Conservation (phyloP, 1,140 invertebrate species). For the Wiebesia pumilae region DNA sequence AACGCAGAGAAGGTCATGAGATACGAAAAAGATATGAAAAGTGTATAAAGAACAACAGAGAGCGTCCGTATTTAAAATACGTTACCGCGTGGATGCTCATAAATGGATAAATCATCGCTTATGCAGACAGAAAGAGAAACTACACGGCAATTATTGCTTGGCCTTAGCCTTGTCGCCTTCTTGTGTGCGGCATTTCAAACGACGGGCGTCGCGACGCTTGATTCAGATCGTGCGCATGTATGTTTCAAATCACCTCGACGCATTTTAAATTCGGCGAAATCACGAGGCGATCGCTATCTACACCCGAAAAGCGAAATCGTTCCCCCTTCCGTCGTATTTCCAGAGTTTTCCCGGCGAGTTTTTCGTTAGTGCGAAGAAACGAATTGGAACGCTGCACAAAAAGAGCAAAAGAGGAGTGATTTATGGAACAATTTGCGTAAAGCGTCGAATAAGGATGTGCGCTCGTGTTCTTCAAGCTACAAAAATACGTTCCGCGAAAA, state of each 20-base stretch:
- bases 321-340: neutral
- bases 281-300: neutral
- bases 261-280: neutral
- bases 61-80: neutral
- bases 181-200: neutral
- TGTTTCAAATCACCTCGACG: neutral
- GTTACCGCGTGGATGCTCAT: neutral
- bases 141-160: neutral
- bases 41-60: constrained; percentile 6
- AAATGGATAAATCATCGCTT: constrained; percentile 4
- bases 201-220: neutral
- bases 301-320: too few relatives aligned
- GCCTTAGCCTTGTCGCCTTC: neutral
- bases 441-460: neutral
- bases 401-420: neutral
- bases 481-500: constrained; percentile 8
- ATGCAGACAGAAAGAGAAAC: neutral
- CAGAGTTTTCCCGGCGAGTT: neutral
- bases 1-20: neutral
- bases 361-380: neutral
- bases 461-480: neutral
- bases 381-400: neutral
- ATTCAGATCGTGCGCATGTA: neutral
- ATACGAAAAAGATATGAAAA: neutral
- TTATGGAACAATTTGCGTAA: neutral